Conservation (phyloP, 2,113 vertebrate species). For the Lycocorax pyrrhopterus region DNA sequence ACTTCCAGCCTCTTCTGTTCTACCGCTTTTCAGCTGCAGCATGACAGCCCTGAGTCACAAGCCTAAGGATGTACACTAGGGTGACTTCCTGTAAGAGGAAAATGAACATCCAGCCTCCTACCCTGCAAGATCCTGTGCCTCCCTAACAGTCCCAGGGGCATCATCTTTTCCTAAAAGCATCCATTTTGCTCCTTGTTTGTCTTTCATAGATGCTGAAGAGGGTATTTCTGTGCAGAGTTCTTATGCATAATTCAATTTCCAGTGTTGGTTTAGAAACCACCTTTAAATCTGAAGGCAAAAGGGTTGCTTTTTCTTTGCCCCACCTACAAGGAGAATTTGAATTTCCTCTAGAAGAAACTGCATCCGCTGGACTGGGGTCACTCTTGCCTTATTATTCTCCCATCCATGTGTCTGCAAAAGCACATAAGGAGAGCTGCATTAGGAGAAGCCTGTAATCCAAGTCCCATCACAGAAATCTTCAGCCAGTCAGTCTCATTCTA, state of each 20-base stretch:
- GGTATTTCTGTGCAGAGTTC: background rate
- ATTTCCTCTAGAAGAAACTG: background rate
- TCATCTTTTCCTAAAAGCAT: background rate
- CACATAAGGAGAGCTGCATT: background rate
- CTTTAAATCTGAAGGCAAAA: background rate
- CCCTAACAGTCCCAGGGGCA: background rate
- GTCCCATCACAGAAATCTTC: slow-evolving; percentile 11
- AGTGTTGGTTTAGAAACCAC: background rate
- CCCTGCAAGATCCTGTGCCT: background rate
- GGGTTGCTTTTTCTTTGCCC: background rate
- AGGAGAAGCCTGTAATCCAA: slow-evolving; percentile 31
- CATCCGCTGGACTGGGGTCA: background rate
- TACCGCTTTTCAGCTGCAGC: background rate
- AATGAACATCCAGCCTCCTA: background rate
- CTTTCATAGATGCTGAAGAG: background rate
- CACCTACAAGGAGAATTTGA: background rate
- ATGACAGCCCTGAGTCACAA: background rate
- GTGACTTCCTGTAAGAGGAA: background rate
- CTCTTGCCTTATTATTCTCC: slow-evolving; percentile 1
- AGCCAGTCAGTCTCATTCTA: background rate
- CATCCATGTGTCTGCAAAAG: background rate
- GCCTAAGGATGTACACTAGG: background rate
- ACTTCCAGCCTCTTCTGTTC: background rate
- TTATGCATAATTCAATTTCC: background rate
- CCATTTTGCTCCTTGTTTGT: background rate